Percentiles rank a stretch among this genome's conserved stretches.
Evolutionary conservation across 1,140 invertebrate species (phyloP).

Genomic region (Metaphire vulgaris): DNA sequence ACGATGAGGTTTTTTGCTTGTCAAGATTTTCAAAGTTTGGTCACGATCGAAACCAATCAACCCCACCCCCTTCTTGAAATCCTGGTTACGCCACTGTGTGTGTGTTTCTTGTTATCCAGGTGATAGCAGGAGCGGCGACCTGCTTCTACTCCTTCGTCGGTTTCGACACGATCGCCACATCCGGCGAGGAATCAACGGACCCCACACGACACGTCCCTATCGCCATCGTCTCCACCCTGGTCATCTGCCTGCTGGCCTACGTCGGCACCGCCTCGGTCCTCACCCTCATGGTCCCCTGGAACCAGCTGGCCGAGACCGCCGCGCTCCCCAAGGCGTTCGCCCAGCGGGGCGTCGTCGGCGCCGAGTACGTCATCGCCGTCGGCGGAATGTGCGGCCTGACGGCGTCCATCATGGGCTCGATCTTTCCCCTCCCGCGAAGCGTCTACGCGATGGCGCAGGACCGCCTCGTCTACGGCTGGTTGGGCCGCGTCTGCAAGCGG

Average conservation of each 20-base stretch:
- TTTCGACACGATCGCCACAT: conserved; percentile 92
- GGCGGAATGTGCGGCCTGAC: conserved; percentile 70
- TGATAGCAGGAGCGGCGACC: conserved; percentile 75
- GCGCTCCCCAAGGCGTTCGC: conserved; percentile 85
- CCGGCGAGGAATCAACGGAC: conserved; percentile 57
- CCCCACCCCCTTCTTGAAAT: too few species aligned
- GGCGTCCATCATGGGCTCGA: conserved; percentile 85
- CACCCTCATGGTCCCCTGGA: conserved; percentile 31
- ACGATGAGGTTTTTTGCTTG: too few species aligned
- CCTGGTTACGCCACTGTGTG: too few species aligned
- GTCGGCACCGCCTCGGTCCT: conserved; percentile 30
- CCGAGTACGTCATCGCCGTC: conserved; percentile 74
- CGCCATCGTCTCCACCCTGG: conserved; percentile 31
- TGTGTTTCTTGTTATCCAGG: too few species aligned
- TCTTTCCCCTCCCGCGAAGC: conserved; percentile 93
- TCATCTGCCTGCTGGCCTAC: conserved; percentile 33
- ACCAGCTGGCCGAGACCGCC: conserved; percentile 65
- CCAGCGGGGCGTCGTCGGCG: conserved; percentile 70
- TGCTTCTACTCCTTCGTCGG: conserved; percentile 96
- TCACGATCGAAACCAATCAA: too few species aligned
- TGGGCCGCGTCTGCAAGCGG: conserved; percentile 46
- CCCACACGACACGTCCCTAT: conserved; percentile 32
- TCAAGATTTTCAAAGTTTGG: too few species aligned
- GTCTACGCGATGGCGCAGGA: conserved; percentile 64
- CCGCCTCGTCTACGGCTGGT: conserved; percentile 65